These are phyloP conservation scores for Heloderma charlesbogerti DNA, from an alignment of 2,113 vertebrate species.

Conservation along the genomic window DNA sequence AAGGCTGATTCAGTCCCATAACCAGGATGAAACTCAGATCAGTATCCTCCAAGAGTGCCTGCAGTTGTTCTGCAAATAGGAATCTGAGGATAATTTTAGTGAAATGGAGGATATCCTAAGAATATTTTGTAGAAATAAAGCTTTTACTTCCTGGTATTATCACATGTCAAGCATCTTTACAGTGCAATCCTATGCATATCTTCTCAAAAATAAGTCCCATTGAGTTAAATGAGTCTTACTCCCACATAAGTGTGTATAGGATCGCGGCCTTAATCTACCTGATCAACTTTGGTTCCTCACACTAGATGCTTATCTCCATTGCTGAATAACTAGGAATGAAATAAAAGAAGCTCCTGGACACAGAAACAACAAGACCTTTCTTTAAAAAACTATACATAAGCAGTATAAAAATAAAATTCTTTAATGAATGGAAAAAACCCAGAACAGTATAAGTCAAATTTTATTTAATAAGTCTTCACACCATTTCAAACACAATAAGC, in stretches of 20 bases:
- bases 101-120: background rate
- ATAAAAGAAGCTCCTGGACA: background rate
- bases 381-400: no score
- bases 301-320: background rate
- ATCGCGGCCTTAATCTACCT: background rate
- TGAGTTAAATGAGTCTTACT: background rate
- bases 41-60: no score
- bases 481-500: no score
- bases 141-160: background rate
- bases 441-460: background rate
- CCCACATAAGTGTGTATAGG: background rate
- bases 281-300: background rate
- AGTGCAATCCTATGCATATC: background rate
- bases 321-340: background rate
- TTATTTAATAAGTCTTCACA: no score
- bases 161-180: background rate
- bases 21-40: no score
- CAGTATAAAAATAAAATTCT: background rate
- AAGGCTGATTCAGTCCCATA: no score
- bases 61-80: no score
- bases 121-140: background rate
- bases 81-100: background rate
- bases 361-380: background rate
- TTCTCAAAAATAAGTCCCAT: background rate
- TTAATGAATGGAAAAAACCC: background rate